Percentiles rank a stretch among this genome's conserved stretches.
Conservation (phyloP, 2,113 vertebrate species). For the Isurus oxyrinchus region DNA sequence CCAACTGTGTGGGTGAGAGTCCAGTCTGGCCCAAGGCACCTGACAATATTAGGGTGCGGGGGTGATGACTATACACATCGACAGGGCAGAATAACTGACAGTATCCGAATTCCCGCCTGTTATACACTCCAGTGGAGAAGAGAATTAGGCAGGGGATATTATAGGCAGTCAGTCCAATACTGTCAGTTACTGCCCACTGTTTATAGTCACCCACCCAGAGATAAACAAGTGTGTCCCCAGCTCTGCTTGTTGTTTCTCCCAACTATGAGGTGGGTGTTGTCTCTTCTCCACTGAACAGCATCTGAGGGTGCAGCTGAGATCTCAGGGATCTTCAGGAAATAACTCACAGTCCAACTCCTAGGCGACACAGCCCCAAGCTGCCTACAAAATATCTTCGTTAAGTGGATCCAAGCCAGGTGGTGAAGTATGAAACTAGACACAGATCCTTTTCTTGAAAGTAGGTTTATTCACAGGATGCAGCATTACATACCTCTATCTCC, state of each 20-base stretch:
- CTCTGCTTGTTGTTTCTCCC: background rate
- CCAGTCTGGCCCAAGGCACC: background rate
- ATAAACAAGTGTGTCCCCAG: background rate
- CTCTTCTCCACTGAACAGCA: background rate
- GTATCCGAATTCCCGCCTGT: too few species aligned
- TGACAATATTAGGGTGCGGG: too few species aligned
- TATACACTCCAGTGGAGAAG: too few species aligned
- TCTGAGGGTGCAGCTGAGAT: background rate
- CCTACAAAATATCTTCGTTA: background rate
- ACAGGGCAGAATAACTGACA: too few species aligned
- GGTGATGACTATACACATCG: too few species aligned
- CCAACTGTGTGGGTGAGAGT: background rate
- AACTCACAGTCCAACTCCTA: background rate
- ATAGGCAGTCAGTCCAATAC: too few species aligned
- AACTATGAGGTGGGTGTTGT: background rate
- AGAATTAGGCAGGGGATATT: too few species aligned
- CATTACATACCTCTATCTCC: background rate
- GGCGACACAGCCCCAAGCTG: background rate
- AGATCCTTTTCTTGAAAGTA: background rate
- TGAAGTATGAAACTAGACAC: background rate
- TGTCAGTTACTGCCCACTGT: too few species aligned
- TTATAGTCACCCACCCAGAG: background rate
- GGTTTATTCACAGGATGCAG: background rate
- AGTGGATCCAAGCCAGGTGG: background rate
- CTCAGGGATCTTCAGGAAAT: background rate